Evolutionary conservation across 1,140 invertebrate genomes (phyloP), one percentile per base, ranked within the genome.

Genomic region (Pogonus chalceus): DNA sequence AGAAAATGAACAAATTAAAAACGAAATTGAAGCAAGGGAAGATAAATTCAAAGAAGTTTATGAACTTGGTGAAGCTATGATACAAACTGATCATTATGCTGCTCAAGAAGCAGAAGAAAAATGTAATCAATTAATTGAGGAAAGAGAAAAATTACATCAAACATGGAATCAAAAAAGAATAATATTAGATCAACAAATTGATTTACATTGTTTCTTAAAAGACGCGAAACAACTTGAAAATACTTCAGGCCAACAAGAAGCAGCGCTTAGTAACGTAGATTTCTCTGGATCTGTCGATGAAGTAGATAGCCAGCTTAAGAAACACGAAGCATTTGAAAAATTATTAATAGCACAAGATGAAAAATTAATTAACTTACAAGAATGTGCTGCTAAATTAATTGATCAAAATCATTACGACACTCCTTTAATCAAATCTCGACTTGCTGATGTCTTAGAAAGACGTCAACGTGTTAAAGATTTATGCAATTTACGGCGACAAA

Each of bases 381-480:
- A 87, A 35, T 92, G 96, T 64, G 90, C 91, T 0, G 80, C 83
- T 20, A 92, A 96, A 66, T 80, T 99, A 51, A 73, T 97, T 4
- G 79, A 87, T 47, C 90, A 93, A 66, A 87, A 90, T 66, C 96
- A 99, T 72, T 98, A 97, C 68, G 92, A 98, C 66, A 88, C 88
- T 55, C 80, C 85, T 18, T 83, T 84, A 22, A 97, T 99, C 49
- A 78, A 81, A 43, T 80, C 74, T 35, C 76, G 83, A 55, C 69
- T 93, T 7, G 72, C 78, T 20, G 83, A 87, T 56, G 85, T 90
- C 24, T 75, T 84, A 24, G 75, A 78, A 7, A 80, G 87, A 60
- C 75, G 90, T 56, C 74, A 78, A 51, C 81, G 83, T 67, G 84
- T 87, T 56, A 78, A 85, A 73, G 72, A 77, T 37, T 63, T 88